These are phyloP conservation scores for Megaceryle alcyon DNA, from an alignment of 2,797 vertebrate species.

Conservation along the genomic window DNA sequence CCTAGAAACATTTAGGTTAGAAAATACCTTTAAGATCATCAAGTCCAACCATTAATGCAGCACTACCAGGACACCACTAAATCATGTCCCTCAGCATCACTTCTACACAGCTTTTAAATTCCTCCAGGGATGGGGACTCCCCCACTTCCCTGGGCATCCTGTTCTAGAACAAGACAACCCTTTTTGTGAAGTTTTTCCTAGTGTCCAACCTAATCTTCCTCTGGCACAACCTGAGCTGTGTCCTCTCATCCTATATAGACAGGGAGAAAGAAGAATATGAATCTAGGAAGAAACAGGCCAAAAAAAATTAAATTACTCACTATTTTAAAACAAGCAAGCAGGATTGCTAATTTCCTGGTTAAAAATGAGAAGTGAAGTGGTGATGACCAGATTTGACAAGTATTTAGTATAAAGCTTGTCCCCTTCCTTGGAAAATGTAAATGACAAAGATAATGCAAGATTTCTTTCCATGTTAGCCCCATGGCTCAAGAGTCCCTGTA, in stretches of 20 bases:
- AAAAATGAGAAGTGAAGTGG: not conserved
- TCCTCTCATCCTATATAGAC: not conserved
- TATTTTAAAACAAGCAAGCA: not conserved
- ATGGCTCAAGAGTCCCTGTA: not conserved
- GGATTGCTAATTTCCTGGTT: not conserved
- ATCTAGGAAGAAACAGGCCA: not conserved
- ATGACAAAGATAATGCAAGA: not conserved
- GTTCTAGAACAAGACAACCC: not conserved
- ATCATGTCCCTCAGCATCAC: not conserved
- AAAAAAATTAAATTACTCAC: not conserved
- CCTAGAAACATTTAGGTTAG: not conserved
- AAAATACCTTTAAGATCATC: not conserved
- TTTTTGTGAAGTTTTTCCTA: not conserved
- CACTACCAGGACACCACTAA: not conserved
- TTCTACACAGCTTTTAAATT: not conserved
- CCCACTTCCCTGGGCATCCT: not conserved
- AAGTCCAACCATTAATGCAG: not conserved
- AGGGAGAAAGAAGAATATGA: not conserved
- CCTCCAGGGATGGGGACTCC: not conserved
- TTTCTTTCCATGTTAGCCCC: fast-evolving
- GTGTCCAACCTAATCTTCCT: not conserved
- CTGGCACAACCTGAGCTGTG: not conserved
- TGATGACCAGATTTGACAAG: not conserved
- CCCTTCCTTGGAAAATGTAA: not conserved
- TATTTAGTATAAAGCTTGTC: not conserved